Evolutionary conservation across 1,140 invertebrate species (phyloP), one percentile per base, ranked within the genome.

Genomic region (Camponotus vicinus): DNA sequence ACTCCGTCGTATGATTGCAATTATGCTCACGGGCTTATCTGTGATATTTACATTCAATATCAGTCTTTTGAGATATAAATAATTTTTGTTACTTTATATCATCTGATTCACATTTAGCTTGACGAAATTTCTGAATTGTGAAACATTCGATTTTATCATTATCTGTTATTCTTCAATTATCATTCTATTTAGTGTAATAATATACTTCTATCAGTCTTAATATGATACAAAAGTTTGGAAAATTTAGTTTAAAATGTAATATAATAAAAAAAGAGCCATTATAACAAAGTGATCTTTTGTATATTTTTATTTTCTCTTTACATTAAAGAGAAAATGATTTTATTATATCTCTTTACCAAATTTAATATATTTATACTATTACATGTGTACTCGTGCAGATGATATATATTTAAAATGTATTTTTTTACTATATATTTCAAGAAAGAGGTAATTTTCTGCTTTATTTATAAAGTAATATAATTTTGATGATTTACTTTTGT

Each of bases 21-120:
- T 89, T 88, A 71, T 88, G 75, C 32, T 86, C 52, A 34, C 75
- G 32, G 63, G 75, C 75, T 57, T 75, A 79, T 64, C 87, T 85
- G 21, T 42, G 80, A 84, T 70, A 57, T n/a, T 32, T 21, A 9
- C n/a, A n/a, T 67, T n/a, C 42, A 57, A 66, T 49, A 34, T 42
- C 67, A 45, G 27, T 55, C 34, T n/a, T 55, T 32, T 45, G 37
- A 57, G 52, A 40, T 1, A 6, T 21, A 42, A 61, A 59, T 76
- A 67, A 49, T 77, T 86, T 85, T 67, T 45, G 3, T 21, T 5
- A 42, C 52, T 64, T 27, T 3, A 34, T 34, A 42, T 18, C 40
- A 13, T 0, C 2, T 45, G n/a, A 55, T 66, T 83, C 42, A 42
- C 57, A n/a, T 64, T 77, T 27, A 2, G 1, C 40, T 27, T 27